phyloP scores from a whole-genome alignment of 2,888 invertebrate genomes.

The Caenorhabditis sulstoni region DNA sequence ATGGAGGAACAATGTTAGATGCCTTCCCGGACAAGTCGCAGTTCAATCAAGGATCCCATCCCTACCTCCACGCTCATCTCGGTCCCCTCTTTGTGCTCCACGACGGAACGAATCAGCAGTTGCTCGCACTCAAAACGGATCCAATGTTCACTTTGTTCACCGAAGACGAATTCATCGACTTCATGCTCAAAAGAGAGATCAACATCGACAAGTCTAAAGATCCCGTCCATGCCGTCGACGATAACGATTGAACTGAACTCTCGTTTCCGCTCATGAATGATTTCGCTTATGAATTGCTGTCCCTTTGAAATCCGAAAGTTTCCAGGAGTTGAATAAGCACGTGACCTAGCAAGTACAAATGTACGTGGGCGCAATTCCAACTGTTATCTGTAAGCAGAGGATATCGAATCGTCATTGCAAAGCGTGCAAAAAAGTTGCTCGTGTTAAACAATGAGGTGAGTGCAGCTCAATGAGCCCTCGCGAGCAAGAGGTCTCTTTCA shows the following conservation, averaged over 20 bases:
- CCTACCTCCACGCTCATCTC: conserved; percentile 19
- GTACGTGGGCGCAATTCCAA: too few species aligned
- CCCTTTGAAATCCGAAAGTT: too few species aligned
- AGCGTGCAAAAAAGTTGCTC: too few species aligned
- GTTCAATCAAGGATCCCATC: conserved; percentile 18
- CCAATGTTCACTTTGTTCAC: conserved; percentile 20
- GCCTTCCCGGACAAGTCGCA: conserved; percentile 15
- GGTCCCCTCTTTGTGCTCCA: conserved; percentile 28
- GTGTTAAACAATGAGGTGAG: too few species aligned
- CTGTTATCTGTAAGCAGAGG: too few species aligned
- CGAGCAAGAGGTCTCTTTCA: too few species aligned
- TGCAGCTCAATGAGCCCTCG: too few species aligned
- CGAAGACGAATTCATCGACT: conserved; percentile 7
- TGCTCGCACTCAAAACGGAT: conserved; percentile 2
- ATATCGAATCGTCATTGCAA: too few species aligned
- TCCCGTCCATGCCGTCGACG: neutral
- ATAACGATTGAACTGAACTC: neutral
- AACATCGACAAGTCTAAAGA: conserved; percentile 9
- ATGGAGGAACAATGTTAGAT: conserved; percentile 18
- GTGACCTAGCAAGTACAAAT: too few species aligned
- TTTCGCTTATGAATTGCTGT: too few species aligned
- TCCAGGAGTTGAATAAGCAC: too few species aligned
- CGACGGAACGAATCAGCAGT: conserved; percentile 8
- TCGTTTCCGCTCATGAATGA: too few species aligned
- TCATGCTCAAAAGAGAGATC: conserved; percentile 23